phyloP scores from a whole-genome alignment of 2,797 vertebrate genomes.

The Pangasius djambal region DNA sequence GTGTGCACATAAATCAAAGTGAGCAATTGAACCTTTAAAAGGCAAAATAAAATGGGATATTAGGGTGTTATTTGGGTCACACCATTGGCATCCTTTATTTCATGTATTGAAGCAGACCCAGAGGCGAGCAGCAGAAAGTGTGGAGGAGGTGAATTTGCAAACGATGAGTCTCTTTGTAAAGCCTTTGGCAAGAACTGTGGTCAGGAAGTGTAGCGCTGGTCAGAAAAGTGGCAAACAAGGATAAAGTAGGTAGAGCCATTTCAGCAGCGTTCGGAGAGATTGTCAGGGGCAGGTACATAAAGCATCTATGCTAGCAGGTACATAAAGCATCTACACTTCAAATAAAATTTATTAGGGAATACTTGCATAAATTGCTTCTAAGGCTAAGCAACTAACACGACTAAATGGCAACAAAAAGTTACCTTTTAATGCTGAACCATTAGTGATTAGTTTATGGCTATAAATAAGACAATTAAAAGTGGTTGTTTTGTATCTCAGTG shows the following conservation, averaged over 20 bases:
- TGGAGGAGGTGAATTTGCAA: background rate
- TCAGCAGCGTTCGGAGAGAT: background rate
- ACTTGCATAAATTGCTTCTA: background rate
- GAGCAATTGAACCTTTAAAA: conserved; percentile 50
- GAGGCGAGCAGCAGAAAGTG: background rate
- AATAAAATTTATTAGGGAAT: background rate
- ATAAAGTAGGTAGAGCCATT: background rate
- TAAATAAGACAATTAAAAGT: background rate
- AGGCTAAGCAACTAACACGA: background rate
- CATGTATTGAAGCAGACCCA: background rate
- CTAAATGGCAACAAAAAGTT: background rate
- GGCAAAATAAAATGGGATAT: conserved; percentile 53
- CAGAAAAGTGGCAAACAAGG: background rate
- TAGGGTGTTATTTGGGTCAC: conserved; percentile 57
- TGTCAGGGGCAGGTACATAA: background rate
- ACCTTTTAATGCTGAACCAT: background rate
- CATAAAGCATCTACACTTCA: background rate
- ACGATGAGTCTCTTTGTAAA: background rate
- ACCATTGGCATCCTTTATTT: conserved; percentile 12
- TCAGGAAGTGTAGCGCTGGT: background rate
- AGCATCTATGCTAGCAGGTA: background rate
- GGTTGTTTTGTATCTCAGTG: background rate
- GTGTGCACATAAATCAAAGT: conserved; percentile 60
- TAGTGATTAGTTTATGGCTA: background rate
- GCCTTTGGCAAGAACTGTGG: background rate